Evolutionary conservation across 2,113 vertebrate species (phyloP), one percentile per base, ranked within the genome.

Genomic region (Opisthocomus hoazin): DNA sequence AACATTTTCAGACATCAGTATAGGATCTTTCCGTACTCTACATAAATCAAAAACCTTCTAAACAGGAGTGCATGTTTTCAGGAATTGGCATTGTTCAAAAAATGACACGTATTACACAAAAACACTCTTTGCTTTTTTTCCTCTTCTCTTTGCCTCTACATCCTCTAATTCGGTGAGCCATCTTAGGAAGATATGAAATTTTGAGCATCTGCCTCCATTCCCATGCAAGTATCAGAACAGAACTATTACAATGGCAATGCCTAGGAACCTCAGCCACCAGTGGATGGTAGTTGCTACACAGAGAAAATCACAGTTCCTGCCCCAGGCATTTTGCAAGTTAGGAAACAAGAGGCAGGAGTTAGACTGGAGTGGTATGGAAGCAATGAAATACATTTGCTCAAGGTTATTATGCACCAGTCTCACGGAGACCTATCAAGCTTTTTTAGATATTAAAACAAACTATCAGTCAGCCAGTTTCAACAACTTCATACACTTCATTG

Each of bases 401-500:
- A 61, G 57, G 85, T 93, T 77, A 85, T 83, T 96, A 90, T 50
- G 75, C 75, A 74, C 61, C 34, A 36, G 53, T 90, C 58, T 85
- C 70, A 78, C 51, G 66, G 84, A 95, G 66, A 87, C 63, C 75
- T 76, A 91, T 58, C 84, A 80, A 83, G 66, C 21, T 79, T 50
- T 85, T 92, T 87, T 65, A 82, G 57, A 57, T 78, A 91, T 75
- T n/a, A 93, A 87, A 87, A 91, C 74, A 94, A 97, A 82, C 81
- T 46, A 68, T 43, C 70, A 82, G 84, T 60, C 69, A 78, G 77
- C 30, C 80, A 71, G 61, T 71, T 87, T 64, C 51, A 80, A 75
- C 73, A 75, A 6, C 84, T 82, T 82, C 74, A 84, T 48, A 16
- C 24, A 53, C 11, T 61, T 75, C 48, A 36, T 6, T 56, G 80